Conservation (phyloP, 2,113 vertebrate genomes). For the Spea bombifrons region DNA sequence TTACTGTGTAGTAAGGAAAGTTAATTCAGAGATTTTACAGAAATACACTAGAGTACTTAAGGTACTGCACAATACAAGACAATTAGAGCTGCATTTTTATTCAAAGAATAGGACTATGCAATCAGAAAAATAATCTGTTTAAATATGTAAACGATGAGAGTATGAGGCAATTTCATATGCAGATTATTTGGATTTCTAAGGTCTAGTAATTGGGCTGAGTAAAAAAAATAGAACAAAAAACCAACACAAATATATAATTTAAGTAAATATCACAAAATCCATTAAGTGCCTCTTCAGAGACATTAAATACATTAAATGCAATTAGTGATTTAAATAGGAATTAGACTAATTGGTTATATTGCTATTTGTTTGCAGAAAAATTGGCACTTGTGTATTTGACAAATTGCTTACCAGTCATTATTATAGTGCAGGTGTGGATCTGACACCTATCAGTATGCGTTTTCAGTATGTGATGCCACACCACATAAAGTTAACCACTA, state of each 20-base stretch:
- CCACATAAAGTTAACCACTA: background rate
- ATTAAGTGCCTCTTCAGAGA: constrained; percentile 35
- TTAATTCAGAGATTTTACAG: too few species aligned
- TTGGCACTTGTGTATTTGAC: constrained; percentile 37
- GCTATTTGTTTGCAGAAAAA: constrained; percentile 42
- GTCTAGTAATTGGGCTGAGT: constrained; percentile 26
- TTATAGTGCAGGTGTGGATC: constrained; percentile 33
- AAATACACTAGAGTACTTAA: background rate
- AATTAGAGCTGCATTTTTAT: constrained; percentile 33
- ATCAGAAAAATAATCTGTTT: constrained; percentile 41
- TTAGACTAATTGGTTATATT: constrained; percentile 39
- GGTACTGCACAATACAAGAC: constrained; percentile 24
- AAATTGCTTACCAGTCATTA: constrained; percentile 38
- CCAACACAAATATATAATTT: constrained; percentile 36
- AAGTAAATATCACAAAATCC: constrained; percentile 39
- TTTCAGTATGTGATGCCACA: constrained; percentile 17
- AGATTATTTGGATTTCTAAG: constrained; percentile 35
- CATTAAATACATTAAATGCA: constrained; percentile 43
- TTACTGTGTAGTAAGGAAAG: too few species aligned
- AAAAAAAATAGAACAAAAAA: constrained; percentile 11
- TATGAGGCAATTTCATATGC: constrained; percentile 28
- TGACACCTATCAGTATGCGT: background rate
- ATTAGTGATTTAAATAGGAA: constrained; percentile 42
- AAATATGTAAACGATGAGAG: constrained; percentile 37
- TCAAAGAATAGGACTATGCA: constrained; percentile 23